phyloP scores from a whole-genome alignment of 2,797 vertebrate genomes.

The Anolis apletophallus region DNA sequence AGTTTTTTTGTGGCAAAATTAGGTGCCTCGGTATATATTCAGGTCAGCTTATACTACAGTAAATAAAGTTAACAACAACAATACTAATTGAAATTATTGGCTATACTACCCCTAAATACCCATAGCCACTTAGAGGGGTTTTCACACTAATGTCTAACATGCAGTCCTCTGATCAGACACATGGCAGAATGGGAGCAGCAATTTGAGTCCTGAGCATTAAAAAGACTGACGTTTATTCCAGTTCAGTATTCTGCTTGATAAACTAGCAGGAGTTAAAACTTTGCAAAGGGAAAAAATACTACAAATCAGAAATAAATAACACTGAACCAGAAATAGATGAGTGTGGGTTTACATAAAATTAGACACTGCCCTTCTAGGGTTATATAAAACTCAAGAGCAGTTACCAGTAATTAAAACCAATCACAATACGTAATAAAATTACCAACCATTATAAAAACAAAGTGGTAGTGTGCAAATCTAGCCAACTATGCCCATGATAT shows the following conservation, averaged over 20 bases:
- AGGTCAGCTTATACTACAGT: too few species aligned
- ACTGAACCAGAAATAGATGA: neutral
- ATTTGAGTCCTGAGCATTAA: neutral
- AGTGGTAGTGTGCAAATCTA: neutral
- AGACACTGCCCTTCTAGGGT: neutral
- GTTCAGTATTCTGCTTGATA: neutral
- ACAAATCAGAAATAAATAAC: neutral
- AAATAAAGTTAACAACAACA: too few species aligned
- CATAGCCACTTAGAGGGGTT: neutral
- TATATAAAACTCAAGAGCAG: neutral
- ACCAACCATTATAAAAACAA: constrained; percentile 11
- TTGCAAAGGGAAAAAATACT: neutral
- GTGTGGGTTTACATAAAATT: neutral
- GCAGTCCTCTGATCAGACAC: neutral
- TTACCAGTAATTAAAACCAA: neutral
- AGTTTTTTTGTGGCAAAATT: too few species aligned
- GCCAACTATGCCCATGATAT: neutral
- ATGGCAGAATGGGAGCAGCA: neutral
- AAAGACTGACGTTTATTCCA: neutral
- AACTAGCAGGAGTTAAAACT: neutral
- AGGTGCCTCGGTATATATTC: too few species aligned
- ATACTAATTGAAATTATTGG: neutral
- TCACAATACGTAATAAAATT: neutral
- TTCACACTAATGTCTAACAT: neutral
- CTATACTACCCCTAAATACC: neutral